phyloP scores from a whole-genome alignment of 2,113 vertebrate species.

The Lophochroa leadbeateri region DNA sequence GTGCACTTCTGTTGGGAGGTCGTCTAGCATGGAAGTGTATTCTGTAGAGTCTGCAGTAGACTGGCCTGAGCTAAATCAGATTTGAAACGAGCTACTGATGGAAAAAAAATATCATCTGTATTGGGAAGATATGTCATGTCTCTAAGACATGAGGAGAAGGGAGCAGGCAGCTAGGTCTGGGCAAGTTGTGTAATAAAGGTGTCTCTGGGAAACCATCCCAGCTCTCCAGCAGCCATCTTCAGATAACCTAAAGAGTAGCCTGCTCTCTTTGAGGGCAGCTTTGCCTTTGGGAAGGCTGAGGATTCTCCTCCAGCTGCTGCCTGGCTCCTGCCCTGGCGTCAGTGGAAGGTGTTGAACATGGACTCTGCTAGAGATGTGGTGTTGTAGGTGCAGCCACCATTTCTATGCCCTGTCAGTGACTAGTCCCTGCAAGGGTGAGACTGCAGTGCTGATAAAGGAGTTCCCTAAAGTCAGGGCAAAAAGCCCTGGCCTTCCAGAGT shows the following conservation, averaged over 20 bases:
- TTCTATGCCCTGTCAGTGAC: not conserved
- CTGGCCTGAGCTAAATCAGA: not conserved
- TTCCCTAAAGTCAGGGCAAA: not conserved
- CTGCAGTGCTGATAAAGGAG: not conserved
- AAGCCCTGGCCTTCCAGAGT: not conserved
- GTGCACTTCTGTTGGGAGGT: accelerated
- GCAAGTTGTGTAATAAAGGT: not conserved
- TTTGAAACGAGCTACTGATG: not conserved
- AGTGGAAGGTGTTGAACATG: not conserved
- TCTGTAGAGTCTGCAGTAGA: not conserved
- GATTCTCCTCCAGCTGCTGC: not conserved
- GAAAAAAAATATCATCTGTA: not conserved
- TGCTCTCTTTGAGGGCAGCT: not conserved
- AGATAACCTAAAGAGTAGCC: not conserved
- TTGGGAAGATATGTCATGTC: not conserved
- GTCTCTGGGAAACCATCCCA: not conserved
- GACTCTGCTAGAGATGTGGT: not conserved
- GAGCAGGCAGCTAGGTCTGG: not conserved
- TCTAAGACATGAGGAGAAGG: not conserved
- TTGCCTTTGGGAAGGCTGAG: not conserved
- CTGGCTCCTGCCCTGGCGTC: not conserved
- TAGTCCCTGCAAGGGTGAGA: too few species aligned
- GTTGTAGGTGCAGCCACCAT: not conserved
- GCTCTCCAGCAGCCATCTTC: not conserved
- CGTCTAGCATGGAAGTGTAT: not conserved